Evolutionary conservation across 2,797 vertebrate species (phyloP).

Genomic region (Hippocampus kuda): DNA sequence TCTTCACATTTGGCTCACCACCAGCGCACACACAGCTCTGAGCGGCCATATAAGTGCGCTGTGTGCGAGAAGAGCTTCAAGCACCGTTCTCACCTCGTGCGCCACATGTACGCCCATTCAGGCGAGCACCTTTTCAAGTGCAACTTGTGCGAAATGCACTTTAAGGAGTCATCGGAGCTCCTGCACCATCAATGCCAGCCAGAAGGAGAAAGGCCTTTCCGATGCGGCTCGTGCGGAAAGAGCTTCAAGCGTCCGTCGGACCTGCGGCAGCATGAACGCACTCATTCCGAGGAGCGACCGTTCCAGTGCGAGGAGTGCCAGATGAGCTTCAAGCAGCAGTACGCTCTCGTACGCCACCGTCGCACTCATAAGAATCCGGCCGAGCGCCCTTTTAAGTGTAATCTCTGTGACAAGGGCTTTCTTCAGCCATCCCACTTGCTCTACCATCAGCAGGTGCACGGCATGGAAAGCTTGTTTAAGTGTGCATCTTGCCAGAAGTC

Average conservation of each 20-base stretch:
- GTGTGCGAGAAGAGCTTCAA: slow-evolving; percentile 97
- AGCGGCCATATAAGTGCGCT: slow-evolving; percentile 90
- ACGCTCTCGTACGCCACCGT: slow-evolving; percentile 87
- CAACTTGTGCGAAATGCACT: slow-evolving; percentile 88
- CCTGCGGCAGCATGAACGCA: slow-evolving; percentile 91
- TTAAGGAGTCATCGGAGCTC: slow-evolving; percentile 91
- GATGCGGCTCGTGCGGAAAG: slow-evolving; percentile 84
- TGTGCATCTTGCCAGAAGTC: slow-evolving; percentile 95
- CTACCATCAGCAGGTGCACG: slow-evolving; percentile 92
- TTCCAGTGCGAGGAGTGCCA: slow-evolving; percentile 96
- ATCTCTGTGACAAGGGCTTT: slow-evolving; percentile 92
- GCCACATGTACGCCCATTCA: slow-evolving; percentile 94
- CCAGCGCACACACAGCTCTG: slow-evolving; percentile 92
- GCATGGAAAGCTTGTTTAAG: slow-evolving; percentile 91
- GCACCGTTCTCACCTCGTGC: slow-evolving; percentile 91
- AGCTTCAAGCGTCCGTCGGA: slow-evolving; percentile 91
- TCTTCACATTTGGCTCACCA: slow-evolving; percentile 93
- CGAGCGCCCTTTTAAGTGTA: slow-evolving; percentile 90
- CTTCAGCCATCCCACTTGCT: slow-evolving; percentile 88
- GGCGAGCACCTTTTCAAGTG: slow-evolving; percentile 96
- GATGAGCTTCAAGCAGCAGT: slow-evolving; percentile 99
- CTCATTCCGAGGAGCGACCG: slow-evolving; percentile 89
- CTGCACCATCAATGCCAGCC: slow-evolving; percentile 94
- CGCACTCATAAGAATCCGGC: slow-evolving; percentile 84
- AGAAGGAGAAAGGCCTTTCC: slow-evolving; percentile 86